phyloP scores from a whole-genome alignment of 2,888 invertebrate genomes.

The Machimus atricapillus region DNA sequence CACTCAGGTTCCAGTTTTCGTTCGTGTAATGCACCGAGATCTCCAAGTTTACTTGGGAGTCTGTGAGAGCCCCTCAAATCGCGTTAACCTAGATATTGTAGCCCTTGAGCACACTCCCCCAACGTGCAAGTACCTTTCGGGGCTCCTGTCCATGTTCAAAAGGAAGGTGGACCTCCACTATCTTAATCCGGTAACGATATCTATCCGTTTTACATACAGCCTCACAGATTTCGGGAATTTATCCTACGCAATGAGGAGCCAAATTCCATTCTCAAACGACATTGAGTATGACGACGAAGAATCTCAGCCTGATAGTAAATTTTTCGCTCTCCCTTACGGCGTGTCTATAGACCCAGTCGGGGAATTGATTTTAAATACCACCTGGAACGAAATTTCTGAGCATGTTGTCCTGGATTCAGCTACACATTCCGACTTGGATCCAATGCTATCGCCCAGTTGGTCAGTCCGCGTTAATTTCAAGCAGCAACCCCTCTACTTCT shows the following conservation, averaged over 20 bases:
- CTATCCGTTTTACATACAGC: conserved; percentile 73
- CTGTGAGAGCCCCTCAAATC: conserved; percentile 76
- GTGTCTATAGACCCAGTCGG: conserved; percentile 82
- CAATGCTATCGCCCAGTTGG: conserved; percentile 81
- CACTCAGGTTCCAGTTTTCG: conserved; percentile 84
- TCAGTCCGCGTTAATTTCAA: conserved; percentile 71
- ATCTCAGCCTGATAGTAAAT: conserved; percentile 60
- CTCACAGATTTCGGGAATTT: conserved; percentile 61
- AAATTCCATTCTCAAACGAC: conserved; percentile 49
- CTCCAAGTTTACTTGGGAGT: conserved; percentile 79
- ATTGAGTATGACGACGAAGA: conserved; percentile 63
- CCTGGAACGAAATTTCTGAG: conserved; percentile 87
- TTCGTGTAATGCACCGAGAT: conserved; percentile 85
- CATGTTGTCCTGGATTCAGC: conserved; percentile 87
- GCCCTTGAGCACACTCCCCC: conserved; percentile 81
- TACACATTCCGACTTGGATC: conserved; percentile 87
- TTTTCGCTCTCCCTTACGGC: conserved; percentile 83
- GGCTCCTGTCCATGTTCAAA: conserved; percentile 86
- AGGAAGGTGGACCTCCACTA: conserved; percentile 78
- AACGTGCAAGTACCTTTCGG: conserved; percentile 83
- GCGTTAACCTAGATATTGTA: conserved; percentile 89
- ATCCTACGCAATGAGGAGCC: conserved; percentile 51
- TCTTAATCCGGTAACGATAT: conserved; percentile 68
- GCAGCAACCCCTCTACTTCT: conserved; percentile 75
- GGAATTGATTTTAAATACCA: conserved; percentile 77